Percentiles rank a stretch among this genome's conserved stretches.
These are phyloP conservation scores for Electrophaes corylata DNA, from an alignment of 2,888 invertebrate species.

Conservation along the genomic window DNA sequence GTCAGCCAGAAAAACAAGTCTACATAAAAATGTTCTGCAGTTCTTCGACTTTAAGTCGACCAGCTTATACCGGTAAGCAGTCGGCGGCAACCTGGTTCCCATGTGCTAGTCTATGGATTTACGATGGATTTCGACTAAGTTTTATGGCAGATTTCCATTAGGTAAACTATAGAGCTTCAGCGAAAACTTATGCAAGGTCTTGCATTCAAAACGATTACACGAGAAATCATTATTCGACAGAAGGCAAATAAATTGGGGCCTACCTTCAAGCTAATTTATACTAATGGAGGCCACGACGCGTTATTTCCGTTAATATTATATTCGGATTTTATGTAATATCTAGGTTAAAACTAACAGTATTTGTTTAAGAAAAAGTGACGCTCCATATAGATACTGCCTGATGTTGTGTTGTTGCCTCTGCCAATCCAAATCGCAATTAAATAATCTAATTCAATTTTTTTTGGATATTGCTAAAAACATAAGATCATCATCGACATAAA, in stretches of 20 bases:
- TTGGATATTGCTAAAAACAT: no score
- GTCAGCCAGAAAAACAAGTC: not conserved
- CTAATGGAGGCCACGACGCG: not conserved
- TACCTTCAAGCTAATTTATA: conserved; percentile 1
- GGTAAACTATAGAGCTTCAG: conserved; percentile 30
- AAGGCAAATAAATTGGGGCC: not conserved
- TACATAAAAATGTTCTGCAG: not conserved
- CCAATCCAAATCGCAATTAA: no score
- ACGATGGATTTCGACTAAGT: conserved; percentile 39
- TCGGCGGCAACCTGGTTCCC: conserved; percentile 2
- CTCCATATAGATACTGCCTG: no score
- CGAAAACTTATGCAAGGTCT: conserved; percentile 24
- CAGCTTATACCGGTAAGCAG: not conserved
- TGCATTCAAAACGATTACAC: conserved; percentile 21
- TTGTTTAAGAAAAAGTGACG: no score
- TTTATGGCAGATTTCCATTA: conserved; percentile 43
- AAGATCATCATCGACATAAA: no score
- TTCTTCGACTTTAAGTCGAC: not conserved
- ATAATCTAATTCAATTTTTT: no score
- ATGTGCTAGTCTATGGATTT: conserved; percentile 6
- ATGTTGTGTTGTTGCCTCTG: no score
- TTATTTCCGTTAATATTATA: not conserved
- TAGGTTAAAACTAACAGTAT: no score
- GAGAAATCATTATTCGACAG: conserved; percentile 5
- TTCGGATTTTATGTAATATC: not conserved